Base-by-base conservation (phyloP, 2,797 vertebrate species). In the Hypotaenidia philippensis region DNA sequence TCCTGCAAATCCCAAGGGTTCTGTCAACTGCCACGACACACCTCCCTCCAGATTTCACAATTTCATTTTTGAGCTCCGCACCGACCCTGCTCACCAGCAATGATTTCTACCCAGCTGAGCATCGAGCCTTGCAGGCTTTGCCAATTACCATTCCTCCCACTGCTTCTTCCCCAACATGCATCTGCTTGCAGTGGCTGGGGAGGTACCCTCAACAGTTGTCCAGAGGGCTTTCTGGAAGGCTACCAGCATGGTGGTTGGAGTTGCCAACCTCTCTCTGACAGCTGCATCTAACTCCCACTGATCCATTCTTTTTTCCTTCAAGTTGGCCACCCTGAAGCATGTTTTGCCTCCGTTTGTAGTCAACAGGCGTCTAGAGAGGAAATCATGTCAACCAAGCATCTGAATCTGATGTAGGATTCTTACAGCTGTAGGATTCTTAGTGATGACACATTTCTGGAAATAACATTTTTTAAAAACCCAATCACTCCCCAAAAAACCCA, bases 171-270 rank as follows among this genome's bases (percentile, higher is more conserved):
- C 59, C 2, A 1, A 82, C 95, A 55, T 77, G 95, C 65, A 38
- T 82, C 80, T 79, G 80, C 95, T 90, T 94, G 96, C 89, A 82
- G 77, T 0, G 0, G 74, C 60, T 74, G 36, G 70, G 93, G 74
- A 95, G 74, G 77, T 40, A 41, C 70, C 47, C 89, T 36, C 5
- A 0, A 27, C 0, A 4, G 59, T 44, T 84, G 80, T 66, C 94
- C 86, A 44, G 60, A 80, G 91, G 95, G 94, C 49, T 88, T 96
- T 92, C 64, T 94, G 95, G 94, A 95, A 71, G 59, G 31, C 53
- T 80, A 91, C 79, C 93, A 93, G 83, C 7, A 0, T 40, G 44
- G 52, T 57, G 53, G 40, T 56, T 60, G 53, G 41, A 90, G 50
- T 64, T 53, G 75, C 83, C 93, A 89, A 1, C 75, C 68, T 64